Evolutionary conservation across 2,113 vertebrate genomes (phyloP).

Genomic region (Scolopax mira): DNA sequence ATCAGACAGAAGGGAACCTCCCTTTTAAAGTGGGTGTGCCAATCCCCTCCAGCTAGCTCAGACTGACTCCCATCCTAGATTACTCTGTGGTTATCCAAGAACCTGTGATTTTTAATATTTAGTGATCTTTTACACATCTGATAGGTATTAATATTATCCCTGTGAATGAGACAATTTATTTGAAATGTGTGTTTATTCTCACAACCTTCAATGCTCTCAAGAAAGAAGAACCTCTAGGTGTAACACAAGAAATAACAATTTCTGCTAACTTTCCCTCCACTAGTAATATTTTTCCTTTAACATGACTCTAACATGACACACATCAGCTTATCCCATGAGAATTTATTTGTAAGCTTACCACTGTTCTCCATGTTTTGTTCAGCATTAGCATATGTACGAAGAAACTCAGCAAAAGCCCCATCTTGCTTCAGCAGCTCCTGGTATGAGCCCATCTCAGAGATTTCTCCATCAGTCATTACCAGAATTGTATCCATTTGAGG

Average conservation of each 20-base stretch:
- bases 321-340: neutral
- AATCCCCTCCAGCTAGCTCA: neutral
- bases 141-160: neutral
- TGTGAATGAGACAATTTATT: neutral
- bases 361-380: conserved; percentile 72
- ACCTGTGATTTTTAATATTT: neutral
- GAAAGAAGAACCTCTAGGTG: neutral
- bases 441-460: conserved; percentile 94
- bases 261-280: neutral
- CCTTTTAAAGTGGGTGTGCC: neutral
- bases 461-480: conserved; percentile 91
- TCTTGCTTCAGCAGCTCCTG: conserved; percentile 85
- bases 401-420: conserved; percentile 91
- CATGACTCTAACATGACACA: neutral
- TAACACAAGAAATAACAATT: neutral
- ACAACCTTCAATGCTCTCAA: neutral
- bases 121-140: neutral
- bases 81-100: neutral
- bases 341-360: conserved; percentile 23
- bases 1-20: neutral
- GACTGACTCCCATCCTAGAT: neutral
- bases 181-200: neutral
- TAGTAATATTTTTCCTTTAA: neutral
- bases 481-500: conserved; percentile 87
- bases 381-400: conserved; percentile 80